Percentiles rank a stretch among this genome's conserved stretches.
Conservation (phyloP, 2,888 invertebrate genomes). For the Scaptomyza parva region DNA sequence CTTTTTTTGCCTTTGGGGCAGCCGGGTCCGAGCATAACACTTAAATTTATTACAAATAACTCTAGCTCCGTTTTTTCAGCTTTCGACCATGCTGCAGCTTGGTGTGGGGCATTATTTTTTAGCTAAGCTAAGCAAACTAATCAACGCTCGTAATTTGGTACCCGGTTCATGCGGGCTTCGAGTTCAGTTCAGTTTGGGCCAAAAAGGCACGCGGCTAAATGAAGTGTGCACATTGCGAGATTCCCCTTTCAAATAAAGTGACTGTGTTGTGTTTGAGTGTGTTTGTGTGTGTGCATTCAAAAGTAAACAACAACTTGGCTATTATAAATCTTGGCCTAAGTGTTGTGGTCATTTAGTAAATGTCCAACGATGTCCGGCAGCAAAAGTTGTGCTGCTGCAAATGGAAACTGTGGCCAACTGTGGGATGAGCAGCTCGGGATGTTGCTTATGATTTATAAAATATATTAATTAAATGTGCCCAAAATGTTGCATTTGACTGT, state of each 20-base stretch:
- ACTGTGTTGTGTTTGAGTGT: constrained; percentile 9
- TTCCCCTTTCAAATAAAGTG: constrained; percentile 39
- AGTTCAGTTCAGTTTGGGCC: constrained; percentile 39
- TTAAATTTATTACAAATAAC: constrained; percentile 78
- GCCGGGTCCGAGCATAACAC: constrained; percentile 49
- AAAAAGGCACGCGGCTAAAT: constrained; percentile 62
- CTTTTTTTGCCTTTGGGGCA: constrained; percentile 49
- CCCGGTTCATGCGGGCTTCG: constrained; percentile 17
- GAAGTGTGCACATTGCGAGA: constrained; percentile 66
- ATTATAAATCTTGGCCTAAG: constrained; percentile 79
- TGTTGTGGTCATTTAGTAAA: constrained; percentile 81
- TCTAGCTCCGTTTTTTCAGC: constrained; percentile 51
- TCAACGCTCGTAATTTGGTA: constrained; percentile 67
- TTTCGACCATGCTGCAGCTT: constrained; percentile 19
- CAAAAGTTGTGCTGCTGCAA: constrained; percentile 59
- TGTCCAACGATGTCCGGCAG: constrained; percentile 70
- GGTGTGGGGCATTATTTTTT: constrained; percentile 47
- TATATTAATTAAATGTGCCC: constrained; percentile 69
- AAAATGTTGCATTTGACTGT: constrained; percentile 31
- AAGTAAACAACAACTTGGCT: constrained; percentile 72
- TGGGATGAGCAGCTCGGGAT: constrained; percentile 26
- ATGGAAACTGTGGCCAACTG: constrained; percentile 20
- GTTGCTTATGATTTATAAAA: constrained; percentile 67
- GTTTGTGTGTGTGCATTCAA: constrained; percentile 58
- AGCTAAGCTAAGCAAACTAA: constrained; percentile 69